phyloP scores from a whole-genome alignment of 2,797 vertebrate species.

The Paramormyrops hopkinsi region DNA sequence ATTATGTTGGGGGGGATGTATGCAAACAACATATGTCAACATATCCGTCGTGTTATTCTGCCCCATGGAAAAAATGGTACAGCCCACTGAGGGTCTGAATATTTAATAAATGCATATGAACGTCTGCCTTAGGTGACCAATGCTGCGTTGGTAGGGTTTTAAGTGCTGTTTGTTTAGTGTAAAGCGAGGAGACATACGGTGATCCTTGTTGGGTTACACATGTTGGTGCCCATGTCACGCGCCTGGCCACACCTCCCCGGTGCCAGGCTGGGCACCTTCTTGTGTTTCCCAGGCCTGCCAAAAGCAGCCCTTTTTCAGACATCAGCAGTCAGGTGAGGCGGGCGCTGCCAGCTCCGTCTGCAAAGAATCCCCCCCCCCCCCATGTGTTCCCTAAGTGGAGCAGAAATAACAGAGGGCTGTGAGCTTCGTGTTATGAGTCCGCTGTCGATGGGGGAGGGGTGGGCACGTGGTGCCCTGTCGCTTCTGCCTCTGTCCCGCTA shows the following conservation, averaged over 20 bases:
- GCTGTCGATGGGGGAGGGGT: not conserved
- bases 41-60: not conserved
- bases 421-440: constrained; percentile 12
- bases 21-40: not conserved
- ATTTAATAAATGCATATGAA: not conserved
- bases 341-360: not conserved
- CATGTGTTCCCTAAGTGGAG: constrained; percentile 5
- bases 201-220: not conserved
- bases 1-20: not conserved
- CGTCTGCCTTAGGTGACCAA: not conserved
- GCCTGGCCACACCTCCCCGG: not conserved
- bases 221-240: not conserved
- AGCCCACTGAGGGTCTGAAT: not conserved
- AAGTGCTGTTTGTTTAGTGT: not conserved
- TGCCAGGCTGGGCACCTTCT: not conserved
- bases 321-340: not conserved
- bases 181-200: not conserved
- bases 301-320: not conserved
- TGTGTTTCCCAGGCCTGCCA: not conserved
- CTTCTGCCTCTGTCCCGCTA: not conserved
- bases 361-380: not conserved
- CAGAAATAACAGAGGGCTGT: constrained; percentile 9
- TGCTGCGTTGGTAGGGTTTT: not conserved
- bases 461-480: not conserved
- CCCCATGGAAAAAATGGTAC: not conserved